Percentiles rank a stretch among this genome's conserved stretches.
Conservation (phyloP, 2,888 invertebrate genomes). For the Lasioglossum marginatum region DNA sequence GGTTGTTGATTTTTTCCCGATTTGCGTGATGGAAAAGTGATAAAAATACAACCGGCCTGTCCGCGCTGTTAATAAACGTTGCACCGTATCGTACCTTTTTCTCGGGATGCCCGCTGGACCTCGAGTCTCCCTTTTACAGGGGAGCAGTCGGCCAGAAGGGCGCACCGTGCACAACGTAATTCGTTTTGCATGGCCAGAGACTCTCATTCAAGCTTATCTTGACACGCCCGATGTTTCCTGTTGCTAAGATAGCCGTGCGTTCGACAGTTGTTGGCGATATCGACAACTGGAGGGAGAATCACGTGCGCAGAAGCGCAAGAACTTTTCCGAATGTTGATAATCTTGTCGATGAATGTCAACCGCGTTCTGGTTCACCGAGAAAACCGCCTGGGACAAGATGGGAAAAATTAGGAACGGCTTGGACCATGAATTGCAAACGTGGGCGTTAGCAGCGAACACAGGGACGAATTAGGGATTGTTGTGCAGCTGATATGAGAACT, state of each 20-base stretch:
- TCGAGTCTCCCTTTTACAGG: background rate
- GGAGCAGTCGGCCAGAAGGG: background rate
- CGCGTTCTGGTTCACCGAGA: background rate
- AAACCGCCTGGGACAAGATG: background rate
- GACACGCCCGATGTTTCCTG: conserved; percentile 73
- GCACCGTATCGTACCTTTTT: background rate
- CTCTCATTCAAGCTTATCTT: conserved; percentile 63
- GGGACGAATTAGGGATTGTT: background rate
- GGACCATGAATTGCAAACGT: background rate
- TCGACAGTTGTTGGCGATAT: conserved; percentile 63
- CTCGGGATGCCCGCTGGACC: background rate
- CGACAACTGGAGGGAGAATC: conserved; percentile 32
- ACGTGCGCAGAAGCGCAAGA: conserved; percentile 38
- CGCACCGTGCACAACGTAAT: conserved; percentile 15
- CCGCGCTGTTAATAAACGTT: conserved; percentile 6
- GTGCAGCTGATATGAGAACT: too few relatives aligned
- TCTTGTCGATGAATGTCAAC: conserved; percentile 2
- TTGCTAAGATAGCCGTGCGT: conserved; percentile 66
- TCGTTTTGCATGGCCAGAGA: conserved; percentile 7
- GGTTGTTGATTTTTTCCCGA: background rate
- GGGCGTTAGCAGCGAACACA: background rate
- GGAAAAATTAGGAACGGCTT: background rate
- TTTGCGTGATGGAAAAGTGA: background rate
- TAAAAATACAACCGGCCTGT: conserved; percentile 3
- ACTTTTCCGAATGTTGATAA: conserved; percentile 38